Conservation (phyloP, 2,888 invertebrate genomes). For the Sclerodermus sp. region DNA sequence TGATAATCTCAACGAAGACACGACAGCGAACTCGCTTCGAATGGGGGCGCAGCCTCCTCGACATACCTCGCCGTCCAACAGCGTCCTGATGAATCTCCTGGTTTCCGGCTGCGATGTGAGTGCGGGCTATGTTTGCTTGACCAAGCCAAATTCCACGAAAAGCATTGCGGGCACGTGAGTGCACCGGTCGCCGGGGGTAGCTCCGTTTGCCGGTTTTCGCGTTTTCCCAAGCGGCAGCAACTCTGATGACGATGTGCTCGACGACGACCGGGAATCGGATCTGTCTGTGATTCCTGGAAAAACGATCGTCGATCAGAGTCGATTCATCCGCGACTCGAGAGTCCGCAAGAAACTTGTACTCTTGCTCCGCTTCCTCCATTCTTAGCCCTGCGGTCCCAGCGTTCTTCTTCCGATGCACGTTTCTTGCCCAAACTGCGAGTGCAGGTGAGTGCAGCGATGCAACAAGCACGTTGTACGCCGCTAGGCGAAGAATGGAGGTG, state of each 20-base stretch:
- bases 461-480: too few species aligned
- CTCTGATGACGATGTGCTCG: too few species aligned
- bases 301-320: too few species aligned
- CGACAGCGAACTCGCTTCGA: conserved; percentile 32
- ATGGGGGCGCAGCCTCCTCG: not conserved
- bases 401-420: too few species aligned
- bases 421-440: too few species aligned
- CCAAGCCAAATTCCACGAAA: conserved; percentile 57
- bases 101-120: conserved; percentile 94
- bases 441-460: too few species aligned
- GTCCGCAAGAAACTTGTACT: too few species aligned
- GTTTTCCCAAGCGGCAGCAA: not conserved
- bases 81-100: conserved; percentile 91
- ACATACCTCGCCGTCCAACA: conserved; percentile 61
- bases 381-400: too few species aligned
- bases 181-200: not conserved
- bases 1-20: conserved; percentile 57
- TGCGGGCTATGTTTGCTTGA: conserved; percentile 87
- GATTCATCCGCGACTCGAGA: too few species aligned
- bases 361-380: too few species aligned
- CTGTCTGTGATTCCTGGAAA: too few species aligned
- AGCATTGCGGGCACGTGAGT: conserved; percentile 47
- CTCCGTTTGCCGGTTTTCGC: not conserved
- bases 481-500: not conserved
- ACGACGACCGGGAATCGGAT: too few species aligned